Percentiles rank a stretch among this genome's conserved stretches.
Evolutionary conservation across 2,888 invertebrate genomes (phyloP).

Genomic region (Apamea sordens): DNA sequence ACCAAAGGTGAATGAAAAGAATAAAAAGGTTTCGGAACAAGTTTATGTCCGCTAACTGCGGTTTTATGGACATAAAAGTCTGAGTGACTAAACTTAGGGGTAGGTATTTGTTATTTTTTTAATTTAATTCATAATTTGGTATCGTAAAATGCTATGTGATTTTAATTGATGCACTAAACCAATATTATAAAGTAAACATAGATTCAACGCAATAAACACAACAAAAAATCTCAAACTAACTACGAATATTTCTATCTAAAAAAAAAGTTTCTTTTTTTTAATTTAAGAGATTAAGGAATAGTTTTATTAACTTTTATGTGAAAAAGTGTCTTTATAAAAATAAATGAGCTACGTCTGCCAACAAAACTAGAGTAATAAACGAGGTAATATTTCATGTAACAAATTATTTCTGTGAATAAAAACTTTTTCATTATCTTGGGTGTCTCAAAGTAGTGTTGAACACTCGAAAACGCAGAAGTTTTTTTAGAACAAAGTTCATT

Average conservation of each 20-base stretch:
- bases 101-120: neutral
- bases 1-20: neutral
- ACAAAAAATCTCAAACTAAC: neutral
- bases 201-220: no score
- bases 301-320: no score
- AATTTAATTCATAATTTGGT: neutral
- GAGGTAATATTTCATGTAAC: no score
- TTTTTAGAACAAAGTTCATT: neutral
- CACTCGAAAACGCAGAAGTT: neutral
- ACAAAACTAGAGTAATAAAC: no score
- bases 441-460: neutral
- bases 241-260: no score
- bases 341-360: no score
- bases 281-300: no score
- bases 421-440: no score
- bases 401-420: no score
- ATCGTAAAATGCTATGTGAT: neutral
- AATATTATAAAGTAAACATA: neutral
- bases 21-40: conserved; percentile 26
- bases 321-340: no score
- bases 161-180: neutral
- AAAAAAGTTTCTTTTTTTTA: no score
- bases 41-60: neutral
- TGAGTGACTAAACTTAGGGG: neutral
- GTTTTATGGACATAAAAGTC: neutral